These are phyloP conservation scores for Leptestheria dahalacensis DNA, from an alignment of 1,140 invertebrate genomes.

Conservation along the genomic window DNA sequence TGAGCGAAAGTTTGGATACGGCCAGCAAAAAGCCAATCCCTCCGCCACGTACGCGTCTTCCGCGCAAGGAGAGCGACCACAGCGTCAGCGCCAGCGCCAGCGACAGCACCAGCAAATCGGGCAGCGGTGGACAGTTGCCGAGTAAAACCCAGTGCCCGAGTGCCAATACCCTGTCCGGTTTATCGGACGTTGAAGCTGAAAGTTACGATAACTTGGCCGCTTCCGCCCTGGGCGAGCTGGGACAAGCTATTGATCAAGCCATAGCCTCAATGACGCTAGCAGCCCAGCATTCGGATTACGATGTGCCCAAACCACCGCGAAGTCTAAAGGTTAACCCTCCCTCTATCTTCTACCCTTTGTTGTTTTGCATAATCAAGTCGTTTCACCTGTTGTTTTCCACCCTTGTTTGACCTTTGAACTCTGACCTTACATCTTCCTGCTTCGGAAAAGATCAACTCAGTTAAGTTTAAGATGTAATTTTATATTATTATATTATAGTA, in stretches of 20 bases:
- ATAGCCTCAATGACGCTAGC: slow-evolving; percentile 10
- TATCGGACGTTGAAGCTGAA: slow-evolving; percentile 7
- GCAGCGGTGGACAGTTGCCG: not conserved
- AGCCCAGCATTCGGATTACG: slow-evolving; percentile 22
- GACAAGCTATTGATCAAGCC: slow-evolving; percentile 10
- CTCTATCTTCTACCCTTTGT: not conserved
- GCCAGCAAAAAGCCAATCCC: slow-evolving; percentile 22
- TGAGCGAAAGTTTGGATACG: slow-evolving; percentile 6
- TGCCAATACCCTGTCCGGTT: slow-evolving; percentile 9
- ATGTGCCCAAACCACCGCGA: slow-evolving; percentile 11
- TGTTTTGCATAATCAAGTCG: not conserved
- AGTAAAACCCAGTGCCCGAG: slow-evolving; percentile 9
- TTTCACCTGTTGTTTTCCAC: not conserved
- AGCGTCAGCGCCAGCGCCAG: slow-evolving; percentile 5
- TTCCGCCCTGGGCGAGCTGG: slow-evolving; percentile 10
- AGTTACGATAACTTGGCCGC: slow-evolving; percentile 2
- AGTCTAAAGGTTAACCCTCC: slow-evolving; percentile 4
- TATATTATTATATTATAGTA: no score
- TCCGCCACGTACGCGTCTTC: slow-evolving; percentile 22
- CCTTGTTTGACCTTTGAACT: not conserved
- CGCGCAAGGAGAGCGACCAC: slow-evolving; percentile 17
- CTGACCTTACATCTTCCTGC: no score
- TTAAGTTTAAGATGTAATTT: no score
- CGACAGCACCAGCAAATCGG: not conserved
- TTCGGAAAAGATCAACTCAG: no score